phyloP scores from a whole-genome alignment of 2,888 invertebrate genomes.

The Latrodectus elegans region DNA sequence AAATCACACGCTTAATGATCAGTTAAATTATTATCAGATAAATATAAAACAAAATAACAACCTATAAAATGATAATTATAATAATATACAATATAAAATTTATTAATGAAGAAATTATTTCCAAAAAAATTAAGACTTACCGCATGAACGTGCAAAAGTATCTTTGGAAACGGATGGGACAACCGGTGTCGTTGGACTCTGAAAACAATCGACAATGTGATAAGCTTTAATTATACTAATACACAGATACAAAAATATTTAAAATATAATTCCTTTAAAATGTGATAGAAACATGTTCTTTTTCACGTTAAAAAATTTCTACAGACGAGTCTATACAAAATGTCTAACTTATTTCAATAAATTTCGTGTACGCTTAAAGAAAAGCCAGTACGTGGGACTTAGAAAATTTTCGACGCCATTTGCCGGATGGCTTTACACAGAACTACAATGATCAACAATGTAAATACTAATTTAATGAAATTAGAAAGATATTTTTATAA shows the following conservation, averaged over 20 bases:
- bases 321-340: not conserved
- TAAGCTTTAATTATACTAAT: conserved; percentile 21
- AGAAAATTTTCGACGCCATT: conserved; percentile 69
- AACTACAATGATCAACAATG: not conserved
- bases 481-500: not conserved
- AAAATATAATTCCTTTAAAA: not conserved
- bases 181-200: conserved; percentile 68
- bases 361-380: not conserved
- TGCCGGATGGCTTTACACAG: conserved; percentile 41
- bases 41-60: too few relatives aligned
- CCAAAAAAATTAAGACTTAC: conserved; percentile 31
- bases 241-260: not conserved
- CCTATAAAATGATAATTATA: too few relatives aligned
- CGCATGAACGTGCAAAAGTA: conserved; percentile 43
- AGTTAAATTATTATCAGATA: too few relatives aligned
- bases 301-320: not conserved
- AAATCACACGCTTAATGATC: too few relatives aligned
- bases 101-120: not conserved
- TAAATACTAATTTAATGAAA: not conserved
- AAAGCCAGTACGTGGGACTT: conserved; percentile 60
- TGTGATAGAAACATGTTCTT: not conserved
- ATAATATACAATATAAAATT: not conserved
- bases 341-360: not conserved
- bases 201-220: conserved; percentile 50
- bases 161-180: conserved; percentile 50